These are phyloP conservation scores for Hirtodrosophila histrioides DNA, from an alignment of 2,888 invertebrate genomes.

Conservation along the genomic window DNA sequence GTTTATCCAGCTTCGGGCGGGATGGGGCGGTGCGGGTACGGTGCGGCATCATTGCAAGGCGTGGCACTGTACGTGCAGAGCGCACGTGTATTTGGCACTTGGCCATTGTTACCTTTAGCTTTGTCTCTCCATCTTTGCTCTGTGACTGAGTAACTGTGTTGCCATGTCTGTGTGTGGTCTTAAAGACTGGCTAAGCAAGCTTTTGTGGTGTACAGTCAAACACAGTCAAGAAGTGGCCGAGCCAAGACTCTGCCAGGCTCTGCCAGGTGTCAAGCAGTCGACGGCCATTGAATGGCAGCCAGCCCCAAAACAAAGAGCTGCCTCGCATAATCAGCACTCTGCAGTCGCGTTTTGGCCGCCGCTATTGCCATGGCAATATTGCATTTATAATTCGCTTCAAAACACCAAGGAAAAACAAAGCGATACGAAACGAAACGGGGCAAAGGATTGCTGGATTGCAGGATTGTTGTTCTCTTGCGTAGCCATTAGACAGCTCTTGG, in stretches of 20 bases:
- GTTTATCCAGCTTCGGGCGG: conserved; percentile 61
- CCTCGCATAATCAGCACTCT: conserved; percentile 66
- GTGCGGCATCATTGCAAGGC: conserved; percentile 11
- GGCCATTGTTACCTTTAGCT: conserved; percentile 72
- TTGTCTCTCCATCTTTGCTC: conserved; percentile 68
- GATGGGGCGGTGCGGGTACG: conserved; percentile 7
- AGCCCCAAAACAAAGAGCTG: conserved; percentile 39
- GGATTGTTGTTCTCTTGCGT: conserved; percentile 52
- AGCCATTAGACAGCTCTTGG: conserved; percentile 76
- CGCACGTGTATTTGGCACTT: conserved; percentile 76
- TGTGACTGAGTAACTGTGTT: conserved; percentile 47
- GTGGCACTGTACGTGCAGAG: conserved; percentile 56
- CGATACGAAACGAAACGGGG: conserved; percentile 27
- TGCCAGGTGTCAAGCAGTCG: conserved; percentile 58
- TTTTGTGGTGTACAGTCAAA: conserved; percentile 63
- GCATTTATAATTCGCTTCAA: conserved; percentile 58
- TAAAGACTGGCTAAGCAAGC: conserved; percentile 75
- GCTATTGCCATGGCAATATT: conserved; percentile 66
- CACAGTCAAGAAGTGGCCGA: conserved; percentile 40
- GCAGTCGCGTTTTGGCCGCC: conserved; percentile 62
- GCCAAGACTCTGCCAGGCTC: conserved; percentile 9
- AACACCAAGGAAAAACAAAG: conserved; percentile 12
- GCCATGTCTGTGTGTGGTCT: conserved; percentile 40
- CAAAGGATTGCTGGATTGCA: conserved; percentile 45
- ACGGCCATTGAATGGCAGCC: conserved; percentile 53